phyloP scores from a whole-genome alignment of 2,797 vertebrate genomes.

The Chelmon rostratus region DNA sequence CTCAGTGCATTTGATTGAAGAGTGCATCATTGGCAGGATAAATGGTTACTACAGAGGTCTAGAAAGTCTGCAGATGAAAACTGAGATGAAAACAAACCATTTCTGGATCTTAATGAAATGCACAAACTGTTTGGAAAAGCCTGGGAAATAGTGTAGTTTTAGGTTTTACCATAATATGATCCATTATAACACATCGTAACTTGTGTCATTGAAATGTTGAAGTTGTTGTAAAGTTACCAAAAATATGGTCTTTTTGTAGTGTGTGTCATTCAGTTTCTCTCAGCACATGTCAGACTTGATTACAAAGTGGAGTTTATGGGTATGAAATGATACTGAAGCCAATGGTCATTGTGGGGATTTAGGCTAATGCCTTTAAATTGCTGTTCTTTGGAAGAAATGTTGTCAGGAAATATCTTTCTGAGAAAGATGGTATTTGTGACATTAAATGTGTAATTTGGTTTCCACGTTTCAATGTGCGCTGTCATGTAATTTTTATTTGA shows the following conservation, averaged over 20 bases:
- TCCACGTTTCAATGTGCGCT: background rate
- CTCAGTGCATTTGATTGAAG: background rate
- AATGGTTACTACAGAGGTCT: background rate
- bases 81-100: background rate
- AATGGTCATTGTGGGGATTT: background rate
- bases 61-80: conserved; percentile 12
- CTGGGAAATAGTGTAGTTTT: background rate
- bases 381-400: background rate
- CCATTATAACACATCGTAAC: background rate
- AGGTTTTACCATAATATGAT: background rate
- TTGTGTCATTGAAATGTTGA: background rate
- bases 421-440: background rate
- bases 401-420: background rate
- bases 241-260: background rate
- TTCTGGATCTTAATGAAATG: background rate
- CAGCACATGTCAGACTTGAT: no score
- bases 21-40: conserved; percentile 2
- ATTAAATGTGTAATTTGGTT: conserved; percentile 2
- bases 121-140: conserved; percentile 11
- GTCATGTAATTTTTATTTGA: conserved; percentile 16
- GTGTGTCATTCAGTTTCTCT: background rate
- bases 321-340: background rate
- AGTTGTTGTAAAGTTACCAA: background rate
- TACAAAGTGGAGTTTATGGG: background rate
- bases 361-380: background rate